Evolutionary conservation across 2,888 invertebrate genomes (phyloP), one percentile per base, ranked within the genome.

Genomic region (Phlogophora meticulosa): DNA sequence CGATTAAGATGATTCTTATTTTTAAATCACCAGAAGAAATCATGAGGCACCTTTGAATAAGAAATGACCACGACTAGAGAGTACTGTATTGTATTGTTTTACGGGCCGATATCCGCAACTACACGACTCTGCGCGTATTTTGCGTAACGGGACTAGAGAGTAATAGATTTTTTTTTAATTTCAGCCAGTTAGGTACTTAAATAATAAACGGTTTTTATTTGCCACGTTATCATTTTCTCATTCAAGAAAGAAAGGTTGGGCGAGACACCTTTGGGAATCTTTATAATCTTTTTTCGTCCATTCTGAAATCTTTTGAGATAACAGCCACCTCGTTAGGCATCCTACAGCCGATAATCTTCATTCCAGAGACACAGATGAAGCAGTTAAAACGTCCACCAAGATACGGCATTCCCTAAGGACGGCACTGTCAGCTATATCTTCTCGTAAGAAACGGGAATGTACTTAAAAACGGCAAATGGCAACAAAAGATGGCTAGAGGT

Each of bases 401-500:
- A 81, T 81, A 80, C 76, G 81, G 65, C 51, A 55, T 43, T 84
- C 82, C 78, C 78, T 46, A 64, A 78, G 72, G 84, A 76, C 49
- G 11, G 57, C 45, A 55, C 66, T 72, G 59, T 64, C 60, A 65
- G 72, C 77, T 76, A 73, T 78, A 80, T 81, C 75, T 81, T 71
- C 24, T 42, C 40, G 59, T 76, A 77, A 80, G 74, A 75, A 76
- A 74, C 60, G 70, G 56, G 55, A 81, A 76, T 79, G 72, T 76
- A 57, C 68, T 78, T 84, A 84, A 85, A 82, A 71, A 65, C 72
- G 49, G 70, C 71, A 64, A 85, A 84, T 80, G 78, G 70, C 74
- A 55, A 82, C 45, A 80, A 72, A 75, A 67, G 74, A 80, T 56
- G 72, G 73, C 73, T 78, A 75, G 68, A 63, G 60, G 68, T 59